phyloP scores from a whole-genome alignment of 2,888 invertebrate genomes.

The Cerastis rubricosa region DNA sequence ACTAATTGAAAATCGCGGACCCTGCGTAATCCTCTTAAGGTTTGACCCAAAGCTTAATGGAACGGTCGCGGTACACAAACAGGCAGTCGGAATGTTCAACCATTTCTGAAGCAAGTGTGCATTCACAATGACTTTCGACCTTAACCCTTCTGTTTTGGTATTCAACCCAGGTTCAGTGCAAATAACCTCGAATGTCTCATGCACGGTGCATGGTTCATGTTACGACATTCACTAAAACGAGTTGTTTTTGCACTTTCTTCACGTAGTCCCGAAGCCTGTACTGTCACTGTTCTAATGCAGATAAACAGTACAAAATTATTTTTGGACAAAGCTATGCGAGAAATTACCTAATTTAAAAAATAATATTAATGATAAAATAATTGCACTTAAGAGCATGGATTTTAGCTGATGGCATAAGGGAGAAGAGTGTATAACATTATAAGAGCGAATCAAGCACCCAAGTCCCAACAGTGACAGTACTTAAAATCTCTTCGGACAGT shows the following conservation, averaged over 20 bases:
- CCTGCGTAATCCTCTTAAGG: constrained; percentile 38
- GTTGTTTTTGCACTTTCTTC: constrained; percentile 13
- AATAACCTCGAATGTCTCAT: constrained; percentile 21
- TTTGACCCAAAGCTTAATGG: constrained; percentile 32
- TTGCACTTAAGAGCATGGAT: neutral
- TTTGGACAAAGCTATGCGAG: neutral
- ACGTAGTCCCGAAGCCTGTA: neutral
- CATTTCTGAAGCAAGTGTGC: constrained; percentile 7
- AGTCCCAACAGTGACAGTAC: neutral
- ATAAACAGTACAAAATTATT: neutral
- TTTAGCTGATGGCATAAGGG: neutral
- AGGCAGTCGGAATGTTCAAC: constrained; percentile 15
- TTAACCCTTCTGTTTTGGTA: constrained; percentile 19
- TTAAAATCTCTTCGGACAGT: neutral
- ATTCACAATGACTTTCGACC: constrained; percentile 19
- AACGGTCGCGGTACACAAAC: neutral
- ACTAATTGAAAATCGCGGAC: constrained; percentile 15
- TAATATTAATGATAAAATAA: neutral
- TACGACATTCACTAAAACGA: neutral
- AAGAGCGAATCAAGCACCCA: too few relatives aligned
- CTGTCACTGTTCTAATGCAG: neutral
- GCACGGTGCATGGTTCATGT: constrained; percentile 13
- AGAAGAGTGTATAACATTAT: neutral
- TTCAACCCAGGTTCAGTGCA: neutral
- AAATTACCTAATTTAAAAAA: neutral